These are phyloP conservation scores for Ptyas mucosa DNA, from an alignment of 2,113 vertebrate species.

Conservation along the genomic window DNA sequence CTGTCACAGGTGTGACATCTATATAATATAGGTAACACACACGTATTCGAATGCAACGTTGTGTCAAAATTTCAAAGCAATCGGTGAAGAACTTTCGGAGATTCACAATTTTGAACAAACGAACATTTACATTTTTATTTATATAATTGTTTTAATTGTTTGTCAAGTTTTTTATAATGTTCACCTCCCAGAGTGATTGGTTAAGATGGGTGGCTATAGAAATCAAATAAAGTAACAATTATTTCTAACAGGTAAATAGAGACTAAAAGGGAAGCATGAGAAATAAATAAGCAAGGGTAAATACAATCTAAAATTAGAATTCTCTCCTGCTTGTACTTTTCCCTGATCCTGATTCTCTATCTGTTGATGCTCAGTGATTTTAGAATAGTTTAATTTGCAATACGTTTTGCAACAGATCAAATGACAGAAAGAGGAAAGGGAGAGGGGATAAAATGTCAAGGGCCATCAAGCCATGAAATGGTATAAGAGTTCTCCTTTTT, in stretches of 20 bases:
- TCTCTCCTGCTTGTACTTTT: conserved; percentile 58
- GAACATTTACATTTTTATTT: no score
- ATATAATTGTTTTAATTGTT: background rate
- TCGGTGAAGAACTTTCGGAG: no score
- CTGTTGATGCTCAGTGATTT: conserved; percentile 59
- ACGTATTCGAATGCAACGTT: no score
- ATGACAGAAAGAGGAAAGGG: conserved; percentile 30
- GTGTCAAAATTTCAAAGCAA: no score
- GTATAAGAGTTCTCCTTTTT: conserved; percentile 49
- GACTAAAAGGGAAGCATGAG: conserved; percentile 38
- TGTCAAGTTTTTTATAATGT: background rate
- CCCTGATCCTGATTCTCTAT: background rate
- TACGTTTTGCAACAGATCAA: conserved; percentile 1
- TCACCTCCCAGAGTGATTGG: background rate
- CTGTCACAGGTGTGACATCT: no score
- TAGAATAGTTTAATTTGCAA: background rate
- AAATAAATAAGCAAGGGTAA: conserved; percentile 59
- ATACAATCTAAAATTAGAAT: conserved; percentile 60
- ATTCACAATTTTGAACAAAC: no score
- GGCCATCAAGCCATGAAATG: conserved; percentile 44
- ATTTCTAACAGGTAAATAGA: conserved; percentile 7
- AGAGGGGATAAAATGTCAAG: conserved; percentile 37
- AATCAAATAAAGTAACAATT: background rate
- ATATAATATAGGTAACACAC: no score
- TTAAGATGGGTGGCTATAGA: background rate